phyloP scores from a whole-genome alignment of 2,797 vertebrate genomes.

The Natrix natrix region DNA sequence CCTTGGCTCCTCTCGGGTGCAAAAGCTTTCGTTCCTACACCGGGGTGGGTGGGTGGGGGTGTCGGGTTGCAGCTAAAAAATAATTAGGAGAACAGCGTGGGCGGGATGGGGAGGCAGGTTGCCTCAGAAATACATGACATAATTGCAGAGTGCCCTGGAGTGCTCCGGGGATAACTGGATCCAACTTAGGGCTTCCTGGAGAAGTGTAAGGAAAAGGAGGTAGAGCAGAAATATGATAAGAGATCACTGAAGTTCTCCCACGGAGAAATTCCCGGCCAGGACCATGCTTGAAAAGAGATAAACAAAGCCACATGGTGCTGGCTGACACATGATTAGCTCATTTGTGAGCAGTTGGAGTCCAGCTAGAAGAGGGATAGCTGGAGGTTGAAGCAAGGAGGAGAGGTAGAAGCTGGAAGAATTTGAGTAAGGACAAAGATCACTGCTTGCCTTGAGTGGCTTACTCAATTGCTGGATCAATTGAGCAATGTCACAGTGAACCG shows the following conservation, averaged over 20 bases:
- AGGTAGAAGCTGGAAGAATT: background rate
- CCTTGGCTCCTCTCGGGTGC: background rate
- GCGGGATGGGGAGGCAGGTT: background rate
- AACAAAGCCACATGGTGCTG: constrained; percentile 13
- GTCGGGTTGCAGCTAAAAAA: background rate
- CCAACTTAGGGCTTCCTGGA: background rate
- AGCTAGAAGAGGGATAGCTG: background rate
- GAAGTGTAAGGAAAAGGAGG: background rate
- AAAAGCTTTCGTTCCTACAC: background rate
- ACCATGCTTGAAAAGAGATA: background rate
- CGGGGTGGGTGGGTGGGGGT: background rate
- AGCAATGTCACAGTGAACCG: background rate
- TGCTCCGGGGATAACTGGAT: background rate
- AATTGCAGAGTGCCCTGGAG: background rate
- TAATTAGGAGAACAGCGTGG: background rate
- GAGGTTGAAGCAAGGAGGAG: background rate
- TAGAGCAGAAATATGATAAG: background rate
- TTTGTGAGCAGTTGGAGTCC: background rate
- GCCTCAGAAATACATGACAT: no score
- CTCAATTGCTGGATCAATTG: background rate
- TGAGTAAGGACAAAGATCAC: background rate
- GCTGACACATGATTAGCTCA: background rate
- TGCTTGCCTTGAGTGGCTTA: background rate
- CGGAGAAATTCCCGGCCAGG: background rate
- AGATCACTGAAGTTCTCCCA: background rate